Percentiles rank a stretch among this genome's conserved stretches.
Evolutionary conservation across 1,140 invertebrate species (phyloP).

Genomic region (Magallana angulata): DNA sequence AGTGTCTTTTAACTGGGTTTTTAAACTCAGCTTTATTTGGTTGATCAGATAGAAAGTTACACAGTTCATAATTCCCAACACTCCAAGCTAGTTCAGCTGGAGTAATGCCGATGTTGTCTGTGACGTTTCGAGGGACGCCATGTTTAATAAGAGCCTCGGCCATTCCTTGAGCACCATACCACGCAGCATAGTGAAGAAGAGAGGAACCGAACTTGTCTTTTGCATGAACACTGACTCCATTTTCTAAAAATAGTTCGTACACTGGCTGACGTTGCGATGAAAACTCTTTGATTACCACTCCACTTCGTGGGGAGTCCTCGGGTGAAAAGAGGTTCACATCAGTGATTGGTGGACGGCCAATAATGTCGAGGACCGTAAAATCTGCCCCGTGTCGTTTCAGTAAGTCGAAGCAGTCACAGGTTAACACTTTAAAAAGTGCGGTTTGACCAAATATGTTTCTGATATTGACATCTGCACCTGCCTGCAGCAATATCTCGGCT

Average conservation of each 20-base stretch:
- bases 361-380: constrained; percentile 34
- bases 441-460: constrained; percentile 50
- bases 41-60: background rate
- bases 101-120: constrained; percentile 13
- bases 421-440: constrained; percentile 35
- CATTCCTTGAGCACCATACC: constrained; percentile 34
- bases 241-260: constrained; percentile 23
- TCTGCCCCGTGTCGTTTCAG: constrained; percentile 14
- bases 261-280: background rate
- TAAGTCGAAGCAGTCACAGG: constrained; percentile 23
- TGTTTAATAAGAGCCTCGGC: background rate
- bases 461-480: constrained; percentile 42
- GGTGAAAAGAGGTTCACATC: constrained; percentile 20
- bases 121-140: background rate
- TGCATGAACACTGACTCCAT: background rate
- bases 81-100: background rate
- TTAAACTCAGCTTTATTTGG: background rate
- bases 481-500: background rate
- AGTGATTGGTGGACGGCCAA: constrained; percentile 25
- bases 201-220: constrained; percentile 34
- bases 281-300: background rate
- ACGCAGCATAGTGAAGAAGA: constrained; percentile 44
- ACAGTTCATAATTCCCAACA: constrained; percentile 16
- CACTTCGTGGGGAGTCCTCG: background rate
- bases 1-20: background rate